Evolutionary conservation across 1,140 invertebrate genomes (phyloP).

Genomic region (Manduca sexta): DNA sequence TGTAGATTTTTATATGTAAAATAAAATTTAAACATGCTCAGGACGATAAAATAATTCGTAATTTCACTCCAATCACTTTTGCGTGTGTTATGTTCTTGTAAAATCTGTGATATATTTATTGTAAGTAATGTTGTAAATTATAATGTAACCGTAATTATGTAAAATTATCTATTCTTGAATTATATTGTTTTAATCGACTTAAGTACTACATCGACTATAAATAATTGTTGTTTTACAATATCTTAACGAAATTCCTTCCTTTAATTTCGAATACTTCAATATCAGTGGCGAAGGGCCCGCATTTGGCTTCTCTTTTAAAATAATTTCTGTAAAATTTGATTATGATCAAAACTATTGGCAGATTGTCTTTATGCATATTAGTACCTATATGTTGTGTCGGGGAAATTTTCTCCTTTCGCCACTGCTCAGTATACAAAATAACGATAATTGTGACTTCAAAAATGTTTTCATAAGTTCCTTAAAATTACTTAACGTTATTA

Average conservation of each 20-base stretch:
- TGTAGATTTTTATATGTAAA: constrained; percentile 49
- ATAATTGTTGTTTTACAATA: not conserved
- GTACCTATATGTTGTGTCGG: no score
- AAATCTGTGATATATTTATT: constrained; percentile 73
- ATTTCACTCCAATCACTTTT: constrained; percentile 11
- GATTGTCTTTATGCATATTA: no score
- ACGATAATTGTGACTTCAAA: no score
- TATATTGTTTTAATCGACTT: constrained; percentile 8
- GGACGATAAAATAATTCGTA: constrained; percentile 13
- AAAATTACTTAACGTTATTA: no score
- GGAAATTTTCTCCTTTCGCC: no score
- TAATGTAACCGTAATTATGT: constrained; percentile 37
- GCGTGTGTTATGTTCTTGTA: constrained; percentile 50
- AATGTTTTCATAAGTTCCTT: no score
- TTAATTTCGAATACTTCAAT: no score
- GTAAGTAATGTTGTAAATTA: constrained; percentile 63
- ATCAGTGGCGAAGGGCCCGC: no score
- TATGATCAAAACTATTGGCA: no score
- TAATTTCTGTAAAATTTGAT: no score
- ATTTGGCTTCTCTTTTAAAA: constrained; percentile 9
- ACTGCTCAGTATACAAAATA: no score
- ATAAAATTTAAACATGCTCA: constrained; percentile 22
- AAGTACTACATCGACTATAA: not conserved
- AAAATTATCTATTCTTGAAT: constrained; percentile 42
- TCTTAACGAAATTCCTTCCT: not conserved